Evolutionary conservation across 2,888 invertebrate genomes (phyloP).

Genomic region (Achlya flavicornis): DNA sequence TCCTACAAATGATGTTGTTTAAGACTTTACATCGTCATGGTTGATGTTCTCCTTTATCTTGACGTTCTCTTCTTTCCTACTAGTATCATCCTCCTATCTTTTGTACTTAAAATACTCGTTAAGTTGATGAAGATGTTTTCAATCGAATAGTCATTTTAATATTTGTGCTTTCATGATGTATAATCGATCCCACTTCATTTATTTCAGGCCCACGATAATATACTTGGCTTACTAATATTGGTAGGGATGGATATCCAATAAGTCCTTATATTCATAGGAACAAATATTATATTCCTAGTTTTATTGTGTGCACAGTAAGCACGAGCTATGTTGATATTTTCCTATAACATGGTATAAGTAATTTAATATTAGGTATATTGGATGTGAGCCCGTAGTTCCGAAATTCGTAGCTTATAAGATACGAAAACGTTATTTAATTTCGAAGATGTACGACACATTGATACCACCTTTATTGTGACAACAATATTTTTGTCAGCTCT

Average conservation of each 20-base stretch:
- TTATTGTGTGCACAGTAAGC: slow-evolving; percentile 9
- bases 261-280: slow-evolving; percentile 1
- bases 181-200: background rate
- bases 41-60: too few relatives aligned
- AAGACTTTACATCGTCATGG: too few relatives aligned
- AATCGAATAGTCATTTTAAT: too few relatives aligned
- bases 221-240: background rate
- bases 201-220: background rate
- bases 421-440: slow-evolving; percentile 27
- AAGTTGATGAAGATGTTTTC: too few relatives aligned
- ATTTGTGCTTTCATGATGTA: too few relatives aligned
- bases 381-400: slow-evolving; percentile 19
- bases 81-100: too few relatives aligned
- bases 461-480: slow-evolving; percentile 18
- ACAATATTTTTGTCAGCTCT: slow-evolving; percentile 13
- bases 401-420: slow-evolving; percentile 22
- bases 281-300: slow-evolving; percentile 8
- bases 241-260: background rate
- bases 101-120: too few relatives aligned
- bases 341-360: slow-evolving; percentile 18
- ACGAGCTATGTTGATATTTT: slow-evolving; percentile 13
- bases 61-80: too few relatives aligned
- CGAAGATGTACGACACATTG: slow-evolving; percentile 19
- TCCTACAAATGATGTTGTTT: too few relatives aligned
- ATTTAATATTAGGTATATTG: slow-evolving; percentile 25